Evolutionary conservation across 2,113 vertebrate genomes (phyloP).

Genomic region (Hucho hucho): DNA sequence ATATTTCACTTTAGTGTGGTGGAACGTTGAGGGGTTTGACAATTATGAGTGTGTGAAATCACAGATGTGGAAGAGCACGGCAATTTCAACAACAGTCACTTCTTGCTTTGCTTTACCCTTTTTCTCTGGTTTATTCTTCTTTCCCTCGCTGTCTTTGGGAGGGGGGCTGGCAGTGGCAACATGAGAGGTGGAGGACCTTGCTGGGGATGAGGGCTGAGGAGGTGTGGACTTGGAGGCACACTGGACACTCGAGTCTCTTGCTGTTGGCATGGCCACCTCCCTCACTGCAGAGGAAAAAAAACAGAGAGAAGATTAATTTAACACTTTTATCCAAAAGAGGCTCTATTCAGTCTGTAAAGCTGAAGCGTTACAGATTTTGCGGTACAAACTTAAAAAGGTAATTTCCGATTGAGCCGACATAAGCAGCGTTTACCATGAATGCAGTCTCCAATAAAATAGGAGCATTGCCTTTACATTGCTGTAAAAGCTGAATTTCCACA

Average conservation of each 20-base stretch:
- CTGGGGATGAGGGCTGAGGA: constrained; percentile 46
- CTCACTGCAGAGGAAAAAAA: constrained; percentile 71
- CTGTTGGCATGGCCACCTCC: constrained; percentile 72
- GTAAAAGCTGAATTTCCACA: too few relatives aligned
- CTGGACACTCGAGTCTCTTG: constrained; percentile 51
- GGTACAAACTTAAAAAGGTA: too few relatives aligned
- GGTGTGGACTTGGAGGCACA: constrained; percentile 51
- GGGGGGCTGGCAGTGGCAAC: constrained; percentile 47
- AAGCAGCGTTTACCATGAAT: too few relatives aligned
- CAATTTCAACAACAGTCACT: not conserved
- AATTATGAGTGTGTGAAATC: not conserved
- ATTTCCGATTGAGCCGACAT: too few relatives aligned
- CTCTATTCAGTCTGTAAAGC: too few relatives aligned
- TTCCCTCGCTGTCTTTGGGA: constrained; percentile 74
- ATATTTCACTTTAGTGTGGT: not conserved
- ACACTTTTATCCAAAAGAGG: too few relatives aligned
- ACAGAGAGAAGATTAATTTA: not conserved
- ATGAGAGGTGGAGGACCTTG: constrained; percentile 49
- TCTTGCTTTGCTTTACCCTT: constrained; percentile 77
- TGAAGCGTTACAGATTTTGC: too few relatives aligned
- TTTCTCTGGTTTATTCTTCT: constrained; percentile 88
- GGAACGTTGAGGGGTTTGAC: constrained; percentile 1
- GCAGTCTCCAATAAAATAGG: too few relatives aligned
- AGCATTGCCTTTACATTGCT: too few relatives aligned
- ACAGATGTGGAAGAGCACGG: not conserved